Conservation (phyloP, 2,888 invertebrate species). For the Heteromurus nitidus region DNA sequence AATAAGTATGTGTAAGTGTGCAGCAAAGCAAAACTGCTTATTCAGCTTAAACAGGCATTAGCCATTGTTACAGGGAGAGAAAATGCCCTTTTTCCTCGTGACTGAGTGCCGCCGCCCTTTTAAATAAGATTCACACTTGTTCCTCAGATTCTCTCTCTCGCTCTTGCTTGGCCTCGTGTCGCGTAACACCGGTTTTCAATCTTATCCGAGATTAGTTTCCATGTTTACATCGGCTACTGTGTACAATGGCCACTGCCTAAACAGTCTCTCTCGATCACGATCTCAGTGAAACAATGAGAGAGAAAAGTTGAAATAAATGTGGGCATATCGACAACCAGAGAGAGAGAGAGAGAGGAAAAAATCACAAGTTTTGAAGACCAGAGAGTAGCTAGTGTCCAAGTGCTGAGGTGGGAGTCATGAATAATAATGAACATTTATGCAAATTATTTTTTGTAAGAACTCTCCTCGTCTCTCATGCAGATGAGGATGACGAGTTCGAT, state of each 20-base stretch:
- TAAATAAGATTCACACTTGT: constrained; percentile 66
- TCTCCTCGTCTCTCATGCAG: no score
- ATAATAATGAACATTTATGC: constrained; percentile 33
- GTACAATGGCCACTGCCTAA: no score
- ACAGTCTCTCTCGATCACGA: no score
- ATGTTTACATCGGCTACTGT: constrained; percentile 67
- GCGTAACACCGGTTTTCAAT: constrained; percentile 69
- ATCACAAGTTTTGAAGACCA: no score
- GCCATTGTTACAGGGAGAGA: constrained; percentile 42
- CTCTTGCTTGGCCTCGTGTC: constrained; percentile 66
- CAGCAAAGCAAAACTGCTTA: no score
- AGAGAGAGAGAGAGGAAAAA: constrained; percentile 6
- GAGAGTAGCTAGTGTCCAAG: no score
- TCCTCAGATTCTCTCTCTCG: no score
- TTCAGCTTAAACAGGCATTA: constrained; percentile 22
- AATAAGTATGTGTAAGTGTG: background rate
- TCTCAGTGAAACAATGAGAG: no score
- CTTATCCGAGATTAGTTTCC: constrained; percentile 67
- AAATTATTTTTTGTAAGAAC: constrained; percentile 43
- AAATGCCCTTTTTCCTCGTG: background rate
- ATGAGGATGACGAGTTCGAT: no score
- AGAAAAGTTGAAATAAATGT: constrained; percentile 2
- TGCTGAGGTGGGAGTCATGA: constrained; percentile 8
- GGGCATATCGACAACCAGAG: background rate
- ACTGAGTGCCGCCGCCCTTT: constrained; percentile 62